These are phyloP conservation scores for Drosophila eohydei DNA, from an alignment of 2,888 invertebrate species.

Conservation along the genomic window DNA sequence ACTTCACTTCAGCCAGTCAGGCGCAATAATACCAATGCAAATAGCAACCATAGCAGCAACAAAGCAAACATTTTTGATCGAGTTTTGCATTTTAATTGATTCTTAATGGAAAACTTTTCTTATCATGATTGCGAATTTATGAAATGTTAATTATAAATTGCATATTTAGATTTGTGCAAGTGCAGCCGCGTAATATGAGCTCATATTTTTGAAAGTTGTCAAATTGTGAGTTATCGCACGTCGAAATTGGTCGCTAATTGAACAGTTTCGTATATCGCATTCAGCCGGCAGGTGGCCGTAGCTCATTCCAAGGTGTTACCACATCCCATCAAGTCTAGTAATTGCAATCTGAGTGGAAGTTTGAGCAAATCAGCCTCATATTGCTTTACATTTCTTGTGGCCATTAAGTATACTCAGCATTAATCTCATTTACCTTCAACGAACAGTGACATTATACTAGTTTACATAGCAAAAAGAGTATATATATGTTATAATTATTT, in stretches of 20 bases:
- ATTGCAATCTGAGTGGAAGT: conserved; percentile 32
- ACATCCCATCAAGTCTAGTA: conserved; percentile 21
- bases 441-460: not conserved
- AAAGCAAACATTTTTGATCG: conserved; percentile 38
- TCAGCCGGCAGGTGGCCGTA: conserved; percentile 57
- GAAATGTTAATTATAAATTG: conserved; percentile 79
- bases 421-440: not conserved
- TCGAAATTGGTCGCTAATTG: conserved; percentile 58
- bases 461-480: not conserved
- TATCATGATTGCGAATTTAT: conserved; percentile 79
- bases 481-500: no score
- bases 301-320: conserved; percentile 27
- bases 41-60: conserved; percentile 3
- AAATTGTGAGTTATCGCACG: conserved; percentile 59
- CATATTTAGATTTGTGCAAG: conserved; percentile 39
- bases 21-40: conserved; percentile 21
- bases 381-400: not conserved
- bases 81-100: conserved; percentile 78
- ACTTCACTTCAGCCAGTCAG: conserved; percentile 58
- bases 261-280: conserved; percentile 53
- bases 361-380: conserved; percentile 5
- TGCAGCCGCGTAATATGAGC: conserved; percentile 60
- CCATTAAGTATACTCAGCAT: not conserved
- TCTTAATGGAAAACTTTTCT: conserved; percentile 78
- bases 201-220: conserved; percentile 73